Evolutionary conservation across 2,797 vertebrate species (phyloP), one percentile per base, ranked within the genome.

Genomic region (Cichlasoma orientale): DNA sequence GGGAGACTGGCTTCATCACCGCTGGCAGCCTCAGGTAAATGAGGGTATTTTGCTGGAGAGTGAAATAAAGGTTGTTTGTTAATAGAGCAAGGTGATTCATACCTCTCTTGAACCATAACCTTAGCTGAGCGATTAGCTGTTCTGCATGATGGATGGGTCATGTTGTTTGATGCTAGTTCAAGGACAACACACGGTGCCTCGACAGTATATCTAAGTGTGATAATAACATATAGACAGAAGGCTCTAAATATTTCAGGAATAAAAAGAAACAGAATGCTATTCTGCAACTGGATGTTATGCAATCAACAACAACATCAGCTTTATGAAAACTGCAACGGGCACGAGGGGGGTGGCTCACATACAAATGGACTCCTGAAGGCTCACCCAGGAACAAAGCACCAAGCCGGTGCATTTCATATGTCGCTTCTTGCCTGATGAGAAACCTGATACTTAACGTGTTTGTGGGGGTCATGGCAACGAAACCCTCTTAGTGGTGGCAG

Each of bases 51-150:
- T 84, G 78, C 63, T 12, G 16, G 72, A 59, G 87, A 86, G 84
- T 92, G 92, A 92, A 93, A 89, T 90, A 93, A 92, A 89, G 90
- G 82, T 82, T 89, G 85, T 81, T 89, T 21, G 74, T 91, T 89
- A 92, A 91, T 91, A 83, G 86, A 86, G 69, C 3, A 1, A 33
- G 74, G 33, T 74, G 87, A 91, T 86, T 92, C 74, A 77, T 88
- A 86, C 85, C 74, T 89, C 31, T 31, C 56, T 82, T 83, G 74
- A 80, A 56, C 50, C 58, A 12, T 80, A 74, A 89, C 83, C 78
- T 84, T 82, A 76, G 68, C 63, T 63, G 31, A n/a, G 31, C 11
- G 2, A 41, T 78, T 63, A 66, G 52, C 75, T 16, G 56, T 19
- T 74, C 68, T 31, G 74, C 27, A 41, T 75, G 83, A 83, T 77